phyloP scores from a whole-genome alignment of 2,797 vertebrate species.

The Cossypha dichroa region DNA sequence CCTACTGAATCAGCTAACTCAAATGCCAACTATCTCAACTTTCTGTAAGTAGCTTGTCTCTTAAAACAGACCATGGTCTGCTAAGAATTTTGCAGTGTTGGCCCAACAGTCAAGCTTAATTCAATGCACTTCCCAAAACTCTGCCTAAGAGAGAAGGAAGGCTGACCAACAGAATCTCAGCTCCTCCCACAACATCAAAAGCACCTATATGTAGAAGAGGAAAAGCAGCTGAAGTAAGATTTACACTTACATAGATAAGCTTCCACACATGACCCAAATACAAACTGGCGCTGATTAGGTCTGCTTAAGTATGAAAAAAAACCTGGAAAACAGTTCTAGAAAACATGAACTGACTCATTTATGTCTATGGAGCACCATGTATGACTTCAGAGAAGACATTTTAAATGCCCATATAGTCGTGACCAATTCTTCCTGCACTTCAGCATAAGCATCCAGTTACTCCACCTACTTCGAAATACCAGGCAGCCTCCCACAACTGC shows the following conservation, averaged over 20 bases:
- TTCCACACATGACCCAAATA: not conserved
- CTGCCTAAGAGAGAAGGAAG: not conserved
- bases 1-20: not conserved
- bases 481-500: conserved; percentile 52
- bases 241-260: not conserved
- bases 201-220: not conserved
- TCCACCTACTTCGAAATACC: conserved; percentile 38
- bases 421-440: conserved; percentile 40
- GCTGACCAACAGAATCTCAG: not conserved
- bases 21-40: not conserved
- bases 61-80: not conserved
- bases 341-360: conserved; percentile 6
- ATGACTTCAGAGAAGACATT: conserved; percentile 43
- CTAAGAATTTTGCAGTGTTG: not conserved
- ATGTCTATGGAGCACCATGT: not conserved
- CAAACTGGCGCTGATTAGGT: not conserved
- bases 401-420: conserved; percentile 40
- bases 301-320: not conserved
- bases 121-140: not conserved
- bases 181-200: conserved; percentile 37
- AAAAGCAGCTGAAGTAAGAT: not conserved
- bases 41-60: not conserved
- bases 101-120: not conserved
- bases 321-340: not conserved
- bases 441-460: conserved; percentile 19